phyloP scores from a whole-genome alignment of 2,113 vertebrate species.

The Podarcis cretensis region DNA sequence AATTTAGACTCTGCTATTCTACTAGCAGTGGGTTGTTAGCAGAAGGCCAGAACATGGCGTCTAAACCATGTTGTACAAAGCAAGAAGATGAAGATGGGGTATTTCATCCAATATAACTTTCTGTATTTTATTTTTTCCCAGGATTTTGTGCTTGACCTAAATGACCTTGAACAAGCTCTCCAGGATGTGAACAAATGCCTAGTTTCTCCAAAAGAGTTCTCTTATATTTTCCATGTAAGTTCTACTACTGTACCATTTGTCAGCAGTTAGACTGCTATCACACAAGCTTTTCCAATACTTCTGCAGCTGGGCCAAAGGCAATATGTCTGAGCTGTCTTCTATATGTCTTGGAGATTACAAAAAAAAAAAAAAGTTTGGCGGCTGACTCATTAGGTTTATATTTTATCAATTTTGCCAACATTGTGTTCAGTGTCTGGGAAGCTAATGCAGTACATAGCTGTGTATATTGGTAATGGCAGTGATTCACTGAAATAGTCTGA shows the following conservation, averaged over 20 bases:
- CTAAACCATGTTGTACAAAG: background rate
- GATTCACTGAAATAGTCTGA: conserved; percentile 70
- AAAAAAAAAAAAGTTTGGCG: conserved; percentile 39
- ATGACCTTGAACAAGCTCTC: conserved; percentile 22
- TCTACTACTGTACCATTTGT: background rate
- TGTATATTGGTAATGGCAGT: conserved; percentile 65
- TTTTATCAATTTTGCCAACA: conserved; percentile 65
- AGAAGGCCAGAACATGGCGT: background rate
- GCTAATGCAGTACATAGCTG: conserved; percentile 72
- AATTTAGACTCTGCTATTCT: background rate
- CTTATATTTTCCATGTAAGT: conserved; percentile 9
- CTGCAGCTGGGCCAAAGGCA: conserved; percentile 42
- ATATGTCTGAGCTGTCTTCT: conserved; percentile 55
- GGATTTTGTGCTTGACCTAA: background rate
- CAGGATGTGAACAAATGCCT: conserved; percentile 17
- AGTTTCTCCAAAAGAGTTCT: background rate
- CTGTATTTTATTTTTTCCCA: conserved; percentile 7
- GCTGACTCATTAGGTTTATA: conserved; percentile 70
- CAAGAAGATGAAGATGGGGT: background rate
- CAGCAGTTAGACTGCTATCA: conserved; percentile 20
- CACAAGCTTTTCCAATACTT: background rate
- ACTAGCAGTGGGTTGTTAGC: background rate
- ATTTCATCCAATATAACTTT: background rate
- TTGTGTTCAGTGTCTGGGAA: conserved; percentile 76
- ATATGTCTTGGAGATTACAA: conserved; percentile 57